Percentiles rank a stretch among this genome's conserved stretches.
phyloP scores from a whole-genome alignment of 2,797 vertebrate species.

The Naso thynnoides region DNA sequence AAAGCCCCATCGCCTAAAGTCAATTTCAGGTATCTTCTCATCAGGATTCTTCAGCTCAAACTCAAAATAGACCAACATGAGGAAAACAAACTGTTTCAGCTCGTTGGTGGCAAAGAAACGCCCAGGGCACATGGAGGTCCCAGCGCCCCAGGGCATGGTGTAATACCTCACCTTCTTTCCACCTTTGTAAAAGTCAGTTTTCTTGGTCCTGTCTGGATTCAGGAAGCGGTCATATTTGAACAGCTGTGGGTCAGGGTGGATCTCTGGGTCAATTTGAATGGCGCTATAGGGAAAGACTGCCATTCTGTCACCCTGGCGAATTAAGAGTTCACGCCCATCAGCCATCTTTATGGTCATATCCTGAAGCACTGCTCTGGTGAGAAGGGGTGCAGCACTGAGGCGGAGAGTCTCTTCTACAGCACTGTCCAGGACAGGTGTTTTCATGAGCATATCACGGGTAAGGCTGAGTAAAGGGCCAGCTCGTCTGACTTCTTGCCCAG shows the following conservation, averaged over 20 bases:
- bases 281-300: constrained; percentile 88
- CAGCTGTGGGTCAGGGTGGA: constrained; percentile 87
- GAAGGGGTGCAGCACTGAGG: constrained; percentile 84
- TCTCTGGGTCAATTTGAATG: constrained; percentile 89
- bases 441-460: constrained; percentile 85
- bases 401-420: constrained; percentile 90
- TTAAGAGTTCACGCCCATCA: constrained; percentile 74
- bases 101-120: constrained; percentile 91
- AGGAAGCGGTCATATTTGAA: constrained; percentile 92
- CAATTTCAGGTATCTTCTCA: constrained; percentile 82
- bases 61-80: constrained; percentile 91
- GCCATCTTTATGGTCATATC: constrained; percentile 84
- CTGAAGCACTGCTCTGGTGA: constrained; percentile 84
- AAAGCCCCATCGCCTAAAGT: constrained; percentile 88
- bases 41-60: constrained; percentile 87
- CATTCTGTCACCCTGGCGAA: constrained; percentile 90
- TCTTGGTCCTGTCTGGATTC: constrained; percentile 84
- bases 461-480: constrained; percentile 77
- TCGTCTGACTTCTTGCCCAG: constrained; percentile 70
- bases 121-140: constrained; percentile 90
- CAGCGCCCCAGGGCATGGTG: constrained; percentile 94
- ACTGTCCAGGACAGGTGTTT: constrained; percentile 89
- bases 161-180: constrained; percentile 90
- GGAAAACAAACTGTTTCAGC: constrained; percentile 91
- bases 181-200: constrained; percentile 88